Evolutionary conservation across 92 coral and sea anemone species (phyloP).

Genomic region (Phenganax stokvisi): DNA sequence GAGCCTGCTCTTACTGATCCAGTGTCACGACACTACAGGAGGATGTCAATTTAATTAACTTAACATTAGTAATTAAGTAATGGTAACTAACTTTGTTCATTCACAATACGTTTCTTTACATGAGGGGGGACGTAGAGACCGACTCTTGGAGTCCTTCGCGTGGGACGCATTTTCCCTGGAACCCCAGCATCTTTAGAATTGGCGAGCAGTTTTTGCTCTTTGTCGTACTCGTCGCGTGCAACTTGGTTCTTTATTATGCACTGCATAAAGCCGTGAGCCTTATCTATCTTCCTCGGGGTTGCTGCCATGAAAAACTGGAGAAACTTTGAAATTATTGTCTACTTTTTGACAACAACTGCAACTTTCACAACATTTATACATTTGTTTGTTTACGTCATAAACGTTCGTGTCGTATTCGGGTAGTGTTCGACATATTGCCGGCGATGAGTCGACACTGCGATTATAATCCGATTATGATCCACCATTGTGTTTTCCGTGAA

Average conservation of each 20-base stretch:
- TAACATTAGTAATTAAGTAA: not conserved
- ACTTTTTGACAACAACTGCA: not conserved
- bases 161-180: not conserved
- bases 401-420: slow-evolving; percentile 13
- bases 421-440: slow-evolving; percentile 14
- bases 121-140: slow-evolving; percentile 29
- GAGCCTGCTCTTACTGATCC: too few species aligned
- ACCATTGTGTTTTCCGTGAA: not conserved
- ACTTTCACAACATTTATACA: not conserved
- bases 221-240: slow-evolving; percentile 85
- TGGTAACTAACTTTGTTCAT: slow-evolving; percentile 8
- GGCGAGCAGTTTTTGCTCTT: slow-evolving; percentile 62
- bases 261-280: slow-evolving; percentile 82
- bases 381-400: not conserved
- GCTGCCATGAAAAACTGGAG: not conserved
- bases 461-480: not conserved
- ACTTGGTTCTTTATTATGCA: slow-evolving; percentile 74
- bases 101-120: not conserved
- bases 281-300: slow-evolving; percentile 51
- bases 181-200: slow-evolving; percentile 27
- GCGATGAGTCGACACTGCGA: not conserved
- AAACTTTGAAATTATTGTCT: not conserved
- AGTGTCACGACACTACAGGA: too few species aligned
- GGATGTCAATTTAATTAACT: not conserved
- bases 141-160: slow-evolving; percentile 3